phyloP scores from a whole-genome alignment of 2,888 invertebrate species.

The Zaprionus lineosus region DNA sequence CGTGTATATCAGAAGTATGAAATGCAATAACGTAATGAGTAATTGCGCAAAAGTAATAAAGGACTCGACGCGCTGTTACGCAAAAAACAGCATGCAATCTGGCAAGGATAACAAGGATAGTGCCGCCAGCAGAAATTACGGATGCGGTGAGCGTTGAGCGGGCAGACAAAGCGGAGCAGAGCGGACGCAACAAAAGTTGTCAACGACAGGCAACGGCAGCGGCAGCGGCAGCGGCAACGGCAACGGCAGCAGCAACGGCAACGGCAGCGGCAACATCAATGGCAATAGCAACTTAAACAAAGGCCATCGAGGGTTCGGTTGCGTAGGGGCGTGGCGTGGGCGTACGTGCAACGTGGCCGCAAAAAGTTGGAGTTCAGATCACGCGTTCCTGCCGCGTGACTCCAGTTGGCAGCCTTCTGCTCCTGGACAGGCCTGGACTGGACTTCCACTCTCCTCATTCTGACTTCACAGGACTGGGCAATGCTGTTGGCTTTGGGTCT shows the following conservation, averaged over 20 bases:
- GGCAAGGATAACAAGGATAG: constrained; percentile 66
- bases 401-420: constrained; percentile 23
- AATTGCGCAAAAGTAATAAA: constrained; percentile 79
- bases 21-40: constrained; percentile 80
- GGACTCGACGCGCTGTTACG: constrained; percentile 59
- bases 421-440: constrained; percentile 24
- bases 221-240: no score
- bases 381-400: constrained; percentile 76
- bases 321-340: constrained; percentile 11
- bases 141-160: constrained; percentile 22
- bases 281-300: constrained; percentile 56
- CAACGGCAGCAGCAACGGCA: constrained; percentile 8
- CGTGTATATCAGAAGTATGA: constrained; percentile 70
- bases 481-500: constrained; percentile 20
- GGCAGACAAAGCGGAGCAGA: constrained; percentile 6
- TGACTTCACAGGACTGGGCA: background rate
- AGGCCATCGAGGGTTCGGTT: constrained; percentile 37
- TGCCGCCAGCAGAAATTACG: constrained; percentile 56
- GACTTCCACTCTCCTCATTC: constrained; percentile 3
- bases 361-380: constrained; percentile 68
- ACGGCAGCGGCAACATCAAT: constrained; percentile 11
- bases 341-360: constrained; percentile 71
- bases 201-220: constrained; percentile 69
- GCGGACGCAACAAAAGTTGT: constrained; percentile 66
- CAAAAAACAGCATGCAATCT: constrained; percentile 67